Evolutionary conservation across 2,888 invertebrate species (phyloP).

Genomic region (Pyrocoelia pectoralis): DNA sequence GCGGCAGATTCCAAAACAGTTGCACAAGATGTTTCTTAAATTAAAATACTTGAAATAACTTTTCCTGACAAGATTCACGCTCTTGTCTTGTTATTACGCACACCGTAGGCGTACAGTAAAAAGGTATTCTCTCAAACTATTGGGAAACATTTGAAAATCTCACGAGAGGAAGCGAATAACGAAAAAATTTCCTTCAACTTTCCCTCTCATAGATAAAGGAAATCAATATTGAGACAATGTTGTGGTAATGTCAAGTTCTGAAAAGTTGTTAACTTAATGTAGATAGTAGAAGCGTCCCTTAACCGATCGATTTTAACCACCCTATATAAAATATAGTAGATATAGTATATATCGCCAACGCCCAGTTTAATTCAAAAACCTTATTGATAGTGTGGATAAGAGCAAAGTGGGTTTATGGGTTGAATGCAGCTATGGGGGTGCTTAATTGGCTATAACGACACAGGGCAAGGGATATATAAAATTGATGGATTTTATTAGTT

Average conservation of each 20-base stretch:
- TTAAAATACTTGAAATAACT: slow-evolving; percentile 22
- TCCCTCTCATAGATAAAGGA: neutral
- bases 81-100: neutral
- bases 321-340: too few relatives aligned
- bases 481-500: slow-evolving; percentile 29
- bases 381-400: slow-evolving; percentile 12
- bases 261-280: slow-evolving; percentile 25
- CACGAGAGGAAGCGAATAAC: too few relatives aligned
- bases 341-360: slow-evolving; percentile 21
- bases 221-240: slow-evolving; percentile 29
- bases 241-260: slow-evolving; percentile 16
- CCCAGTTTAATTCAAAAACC: slow-evolving; percentile 21
- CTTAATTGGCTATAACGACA: slow-evolving; percentile 32
- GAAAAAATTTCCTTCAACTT: too few relatives aligned
- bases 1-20: slow-evolving; percentile 1
- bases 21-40: slow-evolving; percentile 13
- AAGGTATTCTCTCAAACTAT: neutral
- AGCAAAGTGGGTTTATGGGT: slow-evolving; percentile 26
- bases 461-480: slow-evolving; percentile 21
- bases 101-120: neutral
- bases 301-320: slow-evolving; percentile 28
- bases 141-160: too few relatives aligned
- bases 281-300: neutral
- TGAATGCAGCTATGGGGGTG: slow-evolving; percentile 25
- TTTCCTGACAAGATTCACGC: slow-evolving; percentile 12